These are phyloP conservation scores for Melanchra persicariae DNA, from an alignment of 2,888 invertebrate species.

Conservation along the genomic window DNA sequence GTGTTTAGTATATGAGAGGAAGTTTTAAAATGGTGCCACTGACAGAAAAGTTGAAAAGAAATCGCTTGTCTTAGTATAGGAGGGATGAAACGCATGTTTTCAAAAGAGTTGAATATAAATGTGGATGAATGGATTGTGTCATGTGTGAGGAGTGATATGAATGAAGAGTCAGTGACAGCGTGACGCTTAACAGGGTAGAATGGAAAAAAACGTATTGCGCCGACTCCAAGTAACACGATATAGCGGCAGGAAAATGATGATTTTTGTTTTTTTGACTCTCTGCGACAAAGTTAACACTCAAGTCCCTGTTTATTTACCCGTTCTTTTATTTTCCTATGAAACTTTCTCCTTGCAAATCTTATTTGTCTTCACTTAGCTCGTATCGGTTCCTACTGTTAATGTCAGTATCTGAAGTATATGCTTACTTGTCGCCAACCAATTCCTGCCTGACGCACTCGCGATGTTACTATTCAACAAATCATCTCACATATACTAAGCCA, in stretches of 20 bases:
- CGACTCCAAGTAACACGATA: neutral
- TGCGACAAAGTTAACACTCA: neutral
- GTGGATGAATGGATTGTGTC: neutral
- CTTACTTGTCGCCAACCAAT: constrained; percentile 8
- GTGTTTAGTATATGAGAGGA: neutral
- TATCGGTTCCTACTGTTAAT: constrained; percentile 6
- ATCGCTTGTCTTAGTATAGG: neutral
- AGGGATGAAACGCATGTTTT: too few relatives aligned
- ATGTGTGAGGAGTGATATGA: neutral
- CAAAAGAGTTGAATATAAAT: too few relatives aligned
- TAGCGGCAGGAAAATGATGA: neutral
- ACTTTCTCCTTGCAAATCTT: constrained; percentile 42
- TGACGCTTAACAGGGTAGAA: neutral
- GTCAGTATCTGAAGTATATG: constrained; percentile 14
- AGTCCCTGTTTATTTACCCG: neutral
- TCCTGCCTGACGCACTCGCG: neutral
- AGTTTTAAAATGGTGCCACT: neutral
- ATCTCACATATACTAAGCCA: neutral
- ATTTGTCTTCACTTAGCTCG: constrained; percentile 43
- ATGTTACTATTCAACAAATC: neutral
- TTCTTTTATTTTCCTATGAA: neutral
- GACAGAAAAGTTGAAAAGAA: neutral
- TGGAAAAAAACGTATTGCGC: neutral
- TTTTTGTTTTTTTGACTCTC: neutral
- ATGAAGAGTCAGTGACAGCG: neutral